Evolutionary conservation across 2,888 invertebrate genomes (phyloP), one percentile per base, ranked within the genome.

Genomic region (Amaurobius ferox): DNA sequence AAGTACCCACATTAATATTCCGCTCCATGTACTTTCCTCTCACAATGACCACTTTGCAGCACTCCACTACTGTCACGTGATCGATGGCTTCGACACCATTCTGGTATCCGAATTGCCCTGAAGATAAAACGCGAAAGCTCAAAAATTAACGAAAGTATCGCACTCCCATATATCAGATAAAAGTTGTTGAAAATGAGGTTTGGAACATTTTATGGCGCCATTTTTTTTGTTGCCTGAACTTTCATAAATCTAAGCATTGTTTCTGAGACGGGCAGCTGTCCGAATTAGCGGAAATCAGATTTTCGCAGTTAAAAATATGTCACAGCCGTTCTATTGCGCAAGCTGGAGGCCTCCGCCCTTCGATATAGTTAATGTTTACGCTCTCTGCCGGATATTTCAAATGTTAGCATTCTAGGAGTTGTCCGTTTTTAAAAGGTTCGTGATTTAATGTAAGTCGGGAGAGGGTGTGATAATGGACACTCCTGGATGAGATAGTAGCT

Each of bases 1-100:
- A 77, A 83, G 76, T 76, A 70, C 71, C 71, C 48, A 68, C 71
- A 77, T 83, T 83, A 83, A 83, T 83, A 83, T 77, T 83, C 83
- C 66, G 32, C 39, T 30, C 39, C 71, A 30, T 30, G 23, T 3
- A 39, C 74, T 70, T 68, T 76, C 48, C 76, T 74, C 76, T 83
- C 64, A 44, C 62, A 64, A 71, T 66, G 66, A 28, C 19, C 66
- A 35, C 19, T 32, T 23, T 70, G 44, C 48, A 39, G 61, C 40
- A 70, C 30, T 70, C 40, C 40, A 1, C 23, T n/a, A 44, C 9
- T 44, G 55, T 19, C 23, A 61, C 62, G 61, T 77, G 83, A 83
- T 83, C 62, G 71, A 83, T 83, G 40, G 48, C 83, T 66, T 76
- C 64, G 83, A 83, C 83, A 83, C 76, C 76, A 48, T 48, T 62